Base-by-base conservation (phyloP, 1,140 invertebrate species). In the Macrosteles quadrilineatus region DNA sequence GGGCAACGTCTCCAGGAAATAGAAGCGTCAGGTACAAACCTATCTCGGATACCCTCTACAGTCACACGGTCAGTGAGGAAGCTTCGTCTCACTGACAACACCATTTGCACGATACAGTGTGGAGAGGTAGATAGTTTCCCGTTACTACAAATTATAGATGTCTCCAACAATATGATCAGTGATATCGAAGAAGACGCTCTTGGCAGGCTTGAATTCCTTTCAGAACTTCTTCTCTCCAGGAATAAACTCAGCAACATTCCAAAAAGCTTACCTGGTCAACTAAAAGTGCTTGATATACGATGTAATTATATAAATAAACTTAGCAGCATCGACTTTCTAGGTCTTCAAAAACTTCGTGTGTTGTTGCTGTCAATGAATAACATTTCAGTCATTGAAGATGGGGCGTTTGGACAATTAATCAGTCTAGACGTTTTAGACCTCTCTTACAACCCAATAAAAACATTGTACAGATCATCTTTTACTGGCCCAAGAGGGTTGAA, bases 71-170 rank as follows among this genome's bases (percentile, higher is more conserved):
- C 92, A 0, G 89, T 97, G 19, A 82, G 91, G 25, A 90, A 91
- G 69, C 82, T 97, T 23, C 87, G 89, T 30, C 80, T 96, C 0
- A 86, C 90, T 0, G 88, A 90, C 17, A 97, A 97, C 77, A 85
- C 84, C 72, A 85, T 94, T 50, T 86, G 83, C 62, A 81, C 85
- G 0, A 88, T 97, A 19, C 85, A 87, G 45, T 87, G 91, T 73
- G 92, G 93, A n/a, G 93, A 96, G 75, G 84, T 98, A 68, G 93
- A 95, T 75, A 94, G 93, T 72, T 96, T 96, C 78, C 94, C 94
- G 0, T 80, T 95, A 19, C 79, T 97, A 11, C 89, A 90, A 71
- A 83, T 91, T 29, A 78, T 98, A 27, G 91, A 95, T 76, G 85
- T 97, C 32, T 91, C 91, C 25, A 85, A 90, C 64, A 97, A 96